Evolutionary conservation across 2,888 invertebrate species (phyloP).

Genomic region (Ptychoptera albimana): DNA sequence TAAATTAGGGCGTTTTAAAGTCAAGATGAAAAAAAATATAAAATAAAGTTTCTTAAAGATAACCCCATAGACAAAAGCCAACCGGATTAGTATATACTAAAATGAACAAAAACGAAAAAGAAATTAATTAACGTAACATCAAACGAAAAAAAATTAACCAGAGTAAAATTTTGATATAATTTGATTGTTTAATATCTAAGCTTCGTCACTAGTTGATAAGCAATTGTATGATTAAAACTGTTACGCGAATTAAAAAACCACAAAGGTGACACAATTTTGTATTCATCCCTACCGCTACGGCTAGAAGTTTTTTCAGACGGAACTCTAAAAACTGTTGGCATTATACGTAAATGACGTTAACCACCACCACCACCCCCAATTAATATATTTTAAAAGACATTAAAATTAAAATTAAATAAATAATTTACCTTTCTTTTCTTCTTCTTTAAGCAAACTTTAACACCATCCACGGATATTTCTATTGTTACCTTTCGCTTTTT

Average conservation of each 20-base stretch:
- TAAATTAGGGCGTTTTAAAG: not conserved
- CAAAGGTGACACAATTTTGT: not conserved
- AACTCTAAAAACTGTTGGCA: too few relatives aligned
- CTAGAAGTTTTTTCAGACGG: too few relatives aligned
- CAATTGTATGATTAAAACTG: not conserved
- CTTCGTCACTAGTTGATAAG: too few relatives aligned
- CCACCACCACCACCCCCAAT: too few relatives aligned
- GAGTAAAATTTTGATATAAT: not conserved
- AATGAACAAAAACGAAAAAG: not conserved
- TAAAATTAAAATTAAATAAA: too few relatives aligned
- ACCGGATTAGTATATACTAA: not conserved
- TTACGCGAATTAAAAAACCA: not conserved
- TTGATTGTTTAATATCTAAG: too few relatives aligned
- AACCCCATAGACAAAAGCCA: too few relatives aligned
- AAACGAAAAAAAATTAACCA: not conserved
- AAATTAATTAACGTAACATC: not conserved
- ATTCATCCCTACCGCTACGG: too few relatives aligned
- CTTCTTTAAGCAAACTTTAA: conserved; percentile 73
- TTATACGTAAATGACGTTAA: too few relatives aligned
- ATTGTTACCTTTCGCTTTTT: conserved; percentile 96
- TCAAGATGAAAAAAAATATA: conserved; percentile 6
- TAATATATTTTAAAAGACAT: too few relatives aligned
- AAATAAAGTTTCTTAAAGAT: not conserved
- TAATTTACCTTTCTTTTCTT: conserved; percentile 51
- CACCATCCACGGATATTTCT: conserved; percentile 88